phyloP scores from a whole-genome alignment of 2,797 vertebrate species.

The Heteromormyrus szaboi region DNA sequence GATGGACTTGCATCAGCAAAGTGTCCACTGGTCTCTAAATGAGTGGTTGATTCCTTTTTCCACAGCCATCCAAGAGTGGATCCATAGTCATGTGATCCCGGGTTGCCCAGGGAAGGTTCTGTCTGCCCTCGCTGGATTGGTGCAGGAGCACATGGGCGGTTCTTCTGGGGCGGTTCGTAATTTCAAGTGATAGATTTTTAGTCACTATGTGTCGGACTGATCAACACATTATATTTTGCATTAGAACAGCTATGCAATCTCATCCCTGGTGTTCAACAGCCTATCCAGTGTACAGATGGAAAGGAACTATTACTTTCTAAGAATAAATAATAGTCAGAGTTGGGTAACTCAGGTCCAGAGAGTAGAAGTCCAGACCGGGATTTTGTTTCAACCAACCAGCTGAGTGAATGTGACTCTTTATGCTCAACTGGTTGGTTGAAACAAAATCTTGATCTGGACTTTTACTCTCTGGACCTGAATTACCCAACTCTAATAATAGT shows the following conservation, averaged over 20 bases:
- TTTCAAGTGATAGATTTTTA: background rate
- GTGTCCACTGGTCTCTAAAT: background rate
- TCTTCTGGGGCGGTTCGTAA: constrained; percentile 80
- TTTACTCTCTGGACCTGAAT: background rate
- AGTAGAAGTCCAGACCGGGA: background rate
- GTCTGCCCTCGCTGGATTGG: constrained; percentile 62
- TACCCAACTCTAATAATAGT: background rate
- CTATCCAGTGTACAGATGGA: background rate
- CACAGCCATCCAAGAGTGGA: constrained; percentile 77
- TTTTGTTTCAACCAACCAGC: background rate
- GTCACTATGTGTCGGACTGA: background rate
- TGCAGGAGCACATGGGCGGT: constrained; percentile 90
- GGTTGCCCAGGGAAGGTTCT: constrained; percentile 65
- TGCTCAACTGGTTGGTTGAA: background rate
- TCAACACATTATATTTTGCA: background rate
- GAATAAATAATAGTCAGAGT: background rate
- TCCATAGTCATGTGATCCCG: constrained; percentile 52
- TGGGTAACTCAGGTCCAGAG: background rate
- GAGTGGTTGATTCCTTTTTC: background rate
- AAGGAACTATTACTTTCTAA: background rate
- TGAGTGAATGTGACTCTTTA: background rate
- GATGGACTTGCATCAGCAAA: background rate
- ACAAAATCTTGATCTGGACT: background rate
- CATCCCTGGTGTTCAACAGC: background rate
- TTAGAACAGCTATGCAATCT: background rate